Evolutionary conservation across 1,140 invertebrate genomes (phyloP).

Genomic region (Colletes latitarsis): DNA sequence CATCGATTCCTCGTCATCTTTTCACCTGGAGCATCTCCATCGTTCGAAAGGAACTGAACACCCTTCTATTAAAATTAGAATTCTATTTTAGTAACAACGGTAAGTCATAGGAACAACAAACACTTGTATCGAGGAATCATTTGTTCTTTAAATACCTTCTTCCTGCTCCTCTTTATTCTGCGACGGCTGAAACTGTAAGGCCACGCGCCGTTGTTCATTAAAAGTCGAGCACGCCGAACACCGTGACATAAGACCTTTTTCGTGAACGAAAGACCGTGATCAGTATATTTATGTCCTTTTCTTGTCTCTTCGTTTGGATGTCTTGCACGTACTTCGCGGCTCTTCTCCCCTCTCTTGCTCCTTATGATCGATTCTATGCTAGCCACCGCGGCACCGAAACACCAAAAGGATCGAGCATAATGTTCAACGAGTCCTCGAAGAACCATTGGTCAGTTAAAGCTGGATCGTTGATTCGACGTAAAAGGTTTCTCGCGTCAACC

Average conservation of each 20-base stretch:
- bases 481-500: not conserved
- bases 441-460: conserved; percentile 31
- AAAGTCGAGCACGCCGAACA: not conserved
- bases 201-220: conserved; percentile 26
- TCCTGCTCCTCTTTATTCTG: conserved; percentile 18
- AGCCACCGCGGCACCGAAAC: conserved; percentile 2
- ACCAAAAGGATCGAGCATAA: not conserved
- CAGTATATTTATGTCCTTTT: not conserved
- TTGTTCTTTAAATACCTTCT: conserved; percentile 3
- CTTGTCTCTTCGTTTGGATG: conserved; percentile 22
- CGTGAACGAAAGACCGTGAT: not conserved
- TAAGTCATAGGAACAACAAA: not conserved
- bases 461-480: not conserved
- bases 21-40: conserved; percentile 11
- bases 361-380: not conserved
- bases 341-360: not conserved
- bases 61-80: not conserved
- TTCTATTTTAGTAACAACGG: not conserved
- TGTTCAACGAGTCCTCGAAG: conserved; percentile 11
- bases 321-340: conserved; percentile 19
- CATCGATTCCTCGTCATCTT: conserved; percentile 21
- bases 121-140: not conserved
- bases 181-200: conserved; percentile 3
- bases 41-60: not conserved
- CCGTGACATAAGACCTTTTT: not conserved